Evolutionary conservation across 2,888 invertebrate genomes (phyloP), one percentile per base, ranked within the genome.

Genomic region (Falcaria lacertinaria): DNA sequence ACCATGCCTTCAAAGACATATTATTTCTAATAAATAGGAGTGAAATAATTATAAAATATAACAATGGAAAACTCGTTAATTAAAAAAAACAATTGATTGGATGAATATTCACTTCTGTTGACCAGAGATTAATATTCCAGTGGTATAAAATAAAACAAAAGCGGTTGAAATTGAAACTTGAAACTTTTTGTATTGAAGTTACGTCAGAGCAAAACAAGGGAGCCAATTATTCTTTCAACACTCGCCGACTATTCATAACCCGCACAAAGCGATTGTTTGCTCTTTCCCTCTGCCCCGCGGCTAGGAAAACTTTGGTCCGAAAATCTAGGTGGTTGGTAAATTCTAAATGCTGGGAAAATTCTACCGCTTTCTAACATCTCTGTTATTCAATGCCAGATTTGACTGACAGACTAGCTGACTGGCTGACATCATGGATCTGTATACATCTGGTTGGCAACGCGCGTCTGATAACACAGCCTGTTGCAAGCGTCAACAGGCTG

Each of bases 221-320:
- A 39, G 45, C 54, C 58, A 58, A 62, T 60, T 65, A 64, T 68
- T 67, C 61, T 67, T 66, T 64, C 60, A 63, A 62, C 59, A 61
- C 56, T 56, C 60, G 44, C 48, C 57, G 50, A 55, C 60, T 58
- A 61, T 60, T 61, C 58, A 60, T 52, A 51, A 50, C 41, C 48
- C 45, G 44, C 39, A 54, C 59, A 58, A 50, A 54, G 52, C 58
- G 53, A 64, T 65, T 65, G 60, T 64, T 56, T 55, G 47, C 54
- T 41, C 46, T 35, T 42, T 40, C 48, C 43, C 32, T 39, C 43
- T 50, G 51, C 50, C 46, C 35, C 40, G 43, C 43, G 38, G 41
- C 19, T 19, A 7, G 13, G 22, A 22, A 36, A 36, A 22, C 22
- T 36, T 7, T 35, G n/a, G n/a, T 19, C 19, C 13, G 36, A 16